phyloP scores from a whole-genome alignment of 2,888 invertebrate genomes.

The Calameuta filiformis region DNA sequence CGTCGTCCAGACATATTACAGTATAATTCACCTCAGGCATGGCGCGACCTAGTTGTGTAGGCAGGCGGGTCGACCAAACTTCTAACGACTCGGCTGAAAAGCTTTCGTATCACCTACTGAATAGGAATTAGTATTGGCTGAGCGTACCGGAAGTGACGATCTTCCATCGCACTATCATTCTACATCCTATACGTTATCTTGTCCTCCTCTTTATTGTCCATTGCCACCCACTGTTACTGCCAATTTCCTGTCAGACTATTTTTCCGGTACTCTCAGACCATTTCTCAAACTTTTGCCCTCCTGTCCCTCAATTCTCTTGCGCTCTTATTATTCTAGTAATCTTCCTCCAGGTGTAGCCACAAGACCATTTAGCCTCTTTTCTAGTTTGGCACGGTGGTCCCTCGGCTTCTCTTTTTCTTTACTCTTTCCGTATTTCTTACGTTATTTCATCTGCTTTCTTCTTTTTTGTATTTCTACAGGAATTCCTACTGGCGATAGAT shows the following conservation, averaged over 20 bases:
- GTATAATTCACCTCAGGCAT: not conserved
- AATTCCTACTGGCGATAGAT: constrained; percentile 97
- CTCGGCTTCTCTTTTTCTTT: not conserved
- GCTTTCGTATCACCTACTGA: not conserved
- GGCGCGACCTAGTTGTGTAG: not conserved
- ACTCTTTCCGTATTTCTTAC: not conserved
- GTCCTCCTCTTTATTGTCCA: not conserved
- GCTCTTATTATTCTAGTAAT: not conserved
- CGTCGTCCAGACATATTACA: not conserved
- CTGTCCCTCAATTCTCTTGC: not conserved
- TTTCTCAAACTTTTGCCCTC: not conserved
- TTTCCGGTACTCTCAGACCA: not conserved
- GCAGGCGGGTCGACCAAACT: not conserved
- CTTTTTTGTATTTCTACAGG: constrained; percentile 73
- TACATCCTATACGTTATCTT: not conserved
- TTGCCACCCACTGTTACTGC: not conserved
- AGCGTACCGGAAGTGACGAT: not conserved
- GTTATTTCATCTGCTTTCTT: not conserved
- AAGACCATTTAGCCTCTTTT: not conserved
- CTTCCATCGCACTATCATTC: not conserved
- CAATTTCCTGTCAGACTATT: not conserved
- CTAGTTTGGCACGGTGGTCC: not conserved
- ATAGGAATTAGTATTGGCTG: not conserved
- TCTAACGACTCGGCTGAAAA: not conserved
- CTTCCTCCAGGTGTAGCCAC: not conserved